Conservation (phyloP, 2,888 invertebrate species). For the Caenorhabditis afra region DNA sequence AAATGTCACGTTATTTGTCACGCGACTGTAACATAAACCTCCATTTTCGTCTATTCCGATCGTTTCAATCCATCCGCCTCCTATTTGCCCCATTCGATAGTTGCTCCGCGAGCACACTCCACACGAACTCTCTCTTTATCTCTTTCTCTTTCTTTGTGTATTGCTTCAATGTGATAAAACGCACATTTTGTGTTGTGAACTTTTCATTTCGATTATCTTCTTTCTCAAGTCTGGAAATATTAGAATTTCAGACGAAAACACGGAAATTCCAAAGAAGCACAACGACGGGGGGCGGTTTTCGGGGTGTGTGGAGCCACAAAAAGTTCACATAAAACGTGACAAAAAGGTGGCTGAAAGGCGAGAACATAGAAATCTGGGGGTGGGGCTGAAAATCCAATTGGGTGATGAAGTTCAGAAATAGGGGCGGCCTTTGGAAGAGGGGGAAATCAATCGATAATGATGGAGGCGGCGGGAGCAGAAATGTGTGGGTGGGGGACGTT, state of each 20-base stretch:
- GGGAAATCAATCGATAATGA: conserved; percentile 6
- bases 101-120: conserved; percentile 3
- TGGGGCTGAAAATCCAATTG: not conserved
- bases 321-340: conserved; percentile 19
- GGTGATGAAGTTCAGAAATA: not conserved
- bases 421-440: conserved; percentile 21
- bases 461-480: too few species aligned
- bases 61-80: too few species aligned
- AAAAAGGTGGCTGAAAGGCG: conserved; percentile 14
- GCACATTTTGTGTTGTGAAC: conserved; percentile 35
- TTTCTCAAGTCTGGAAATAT: not conserved
- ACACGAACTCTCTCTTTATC: too few species aligned
- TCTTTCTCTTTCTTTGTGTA: not conserved
- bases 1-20: too few species aligned
- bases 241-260: not conserved
- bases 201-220: conserved; percentile 25
- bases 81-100: not conserved
- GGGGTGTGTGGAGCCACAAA: conserved; percentile 1
- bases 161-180: conserved; percentile 6
- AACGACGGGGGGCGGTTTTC: conserved; percentile 12
- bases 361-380: conserved; percentile 5
- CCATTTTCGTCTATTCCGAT: too few species aligned
- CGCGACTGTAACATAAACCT: too few species aligned
- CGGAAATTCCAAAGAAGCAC: not conserved
- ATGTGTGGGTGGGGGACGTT: not conserved